Conservation (phyloP, 2,113 vertebrate species). For the Zosterops pallidus region DNA sequence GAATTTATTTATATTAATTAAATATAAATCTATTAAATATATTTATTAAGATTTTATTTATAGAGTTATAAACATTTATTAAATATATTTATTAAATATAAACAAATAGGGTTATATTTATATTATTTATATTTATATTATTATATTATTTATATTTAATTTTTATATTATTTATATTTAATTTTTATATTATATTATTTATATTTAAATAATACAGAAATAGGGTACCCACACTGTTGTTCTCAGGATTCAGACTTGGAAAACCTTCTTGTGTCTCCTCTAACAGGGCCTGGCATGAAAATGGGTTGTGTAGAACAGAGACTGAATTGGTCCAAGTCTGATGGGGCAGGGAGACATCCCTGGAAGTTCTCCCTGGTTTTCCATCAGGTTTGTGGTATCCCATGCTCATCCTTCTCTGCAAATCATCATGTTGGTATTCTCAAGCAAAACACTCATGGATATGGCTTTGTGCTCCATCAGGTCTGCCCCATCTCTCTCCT, state of each 20-base stretch:
- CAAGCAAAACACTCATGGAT: neutral
- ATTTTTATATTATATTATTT: neutral
- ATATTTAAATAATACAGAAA: neutral
- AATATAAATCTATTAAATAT: neutral
- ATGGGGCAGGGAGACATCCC: neutral
- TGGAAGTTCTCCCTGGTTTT: neutral
- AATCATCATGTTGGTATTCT: neutral
- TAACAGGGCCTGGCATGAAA: neutral
- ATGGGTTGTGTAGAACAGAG: neutral
- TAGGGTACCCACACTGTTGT: fast-evolving
- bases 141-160: too few species aligned
- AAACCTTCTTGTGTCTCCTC: neutral
- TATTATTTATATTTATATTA: too few species aligned
- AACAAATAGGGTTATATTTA: too few species aligned
- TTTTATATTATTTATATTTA: too few species aligned
- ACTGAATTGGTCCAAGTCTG: neutral
- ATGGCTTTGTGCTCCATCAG: neutral
- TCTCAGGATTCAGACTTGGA: neutral
- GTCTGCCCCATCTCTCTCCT: neutral
- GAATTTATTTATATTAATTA: neutral
- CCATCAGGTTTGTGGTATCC: neutral
- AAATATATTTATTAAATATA: too few species aligned
- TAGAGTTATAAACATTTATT: too few species aligned
- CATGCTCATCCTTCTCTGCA: neutral
- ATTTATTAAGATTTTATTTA: too few species aligned